These are phyloP conservation scores for Allophyes oxyacanthae DNA, from an alignment of 2,888 invertebrate genomes.

Conservation along the genomic window DNA sequence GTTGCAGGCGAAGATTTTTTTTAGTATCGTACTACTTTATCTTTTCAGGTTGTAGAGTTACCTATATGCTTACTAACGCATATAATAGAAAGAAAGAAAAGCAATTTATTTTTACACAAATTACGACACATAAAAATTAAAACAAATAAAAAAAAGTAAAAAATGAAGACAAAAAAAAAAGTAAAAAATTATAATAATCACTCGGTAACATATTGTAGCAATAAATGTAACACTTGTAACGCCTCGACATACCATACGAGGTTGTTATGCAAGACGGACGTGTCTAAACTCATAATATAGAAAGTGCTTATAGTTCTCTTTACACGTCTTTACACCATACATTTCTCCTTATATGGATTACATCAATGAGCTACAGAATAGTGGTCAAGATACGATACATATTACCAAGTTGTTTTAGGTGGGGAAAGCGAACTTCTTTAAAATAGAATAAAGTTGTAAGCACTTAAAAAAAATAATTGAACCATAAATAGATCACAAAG, in stretches of 20 bases:
- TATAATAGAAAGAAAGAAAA: too few species aligned
- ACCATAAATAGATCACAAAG: too few species aligned
- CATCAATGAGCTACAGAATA: slow-evolving; percentile 5
- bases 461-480: too few species aligned
- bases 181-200: slow-evolving; percentile 27
- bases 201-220: slow-evolving; percentile 42
- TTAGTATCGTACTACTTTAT: too few species aligned
- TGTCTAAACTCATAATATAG: slow-evolving; percentile 45
- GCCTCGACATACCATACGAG: slow-evolving; percentile 6
- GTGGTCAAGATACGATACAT: too few species aligned
- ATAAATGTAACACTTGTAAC: slow-evolving; percentile 25
- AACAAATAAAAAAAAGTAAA: too few species aligned
- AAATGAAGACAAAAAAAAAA: too few species aligned
- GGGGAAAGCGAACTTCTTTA: slow-evolving; percentile 11
- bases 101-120: too few species aligned
- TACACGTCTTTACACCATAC: slow-evolving; percentile 22
- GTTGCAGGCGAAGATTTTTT: too few species aligned
- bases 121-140: too few species aligned
- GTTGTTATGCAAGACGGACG: slow-evolving; percentile 35
- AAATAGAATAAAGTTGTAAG: too few species aligned
- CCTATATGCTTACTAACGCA: slow-evolving; percentile 14
- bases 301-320: slow-evolving; percentile 33
- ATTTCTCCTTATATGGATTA: slow-evolving; percentile 34
- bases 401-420: slow-evolving; percentile 15
- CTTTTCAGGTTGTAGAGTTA: background rate